A percentile compares a stretch with the other conserved stretches of the same genome.
phyloP scores from a whole-genome alignment of 2,888 invertebrate genomes.

The Agrochola lota region DNA sequence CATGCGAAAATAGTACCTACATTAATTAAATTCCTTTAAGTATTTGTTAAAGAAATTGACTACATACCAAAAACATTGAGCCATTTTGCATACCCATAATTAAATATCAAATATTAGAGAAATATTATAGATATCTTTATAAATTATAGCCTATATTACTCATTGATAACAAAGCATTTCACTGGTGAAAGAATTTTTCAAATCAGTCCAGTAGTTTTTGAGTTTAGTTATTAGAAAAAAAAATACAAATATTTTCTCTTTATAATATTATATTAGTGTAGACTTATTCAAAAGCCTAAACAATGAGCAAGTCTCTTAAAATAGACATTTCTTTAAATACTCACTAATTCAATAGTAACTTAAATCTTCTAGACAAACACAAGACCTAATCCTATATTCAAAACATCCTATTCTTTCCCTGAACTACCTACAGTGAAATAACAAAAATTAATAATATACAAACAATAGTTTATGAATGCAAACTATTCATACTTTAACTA shows the following conservation, averaged over 20 bases:
- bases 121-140: no score
- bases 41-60: background rate
- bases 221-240: no score
- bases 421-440: background rate
- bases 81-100: background rate
- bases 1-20: background rate
- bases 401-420: background rate
- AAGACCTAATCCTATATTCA: background rate
- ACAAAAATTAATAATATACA: conserved; percentile 2
- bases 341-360: background rate
- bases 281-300: background rate
- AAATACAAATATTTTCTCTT: no score
- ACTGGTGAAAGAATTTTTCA: no score
- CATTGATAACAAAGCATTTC: no score
- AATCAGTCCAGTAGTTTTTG: no score
- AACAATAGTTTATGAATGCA: conserved; percentile 21
- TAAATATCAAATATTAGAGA: background rate
- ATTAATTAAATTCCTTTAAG: no score
- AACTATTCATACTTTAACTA: conserved; percentile 37
- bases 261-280: no score
- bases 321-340: background rate
- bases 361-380: background rate
- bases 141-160: no score
- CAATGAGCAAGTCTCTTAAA: background rate
- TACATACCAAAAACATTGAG: background rate